Percentiles rank a stretch among this genome's conserved stretches.
These are phyloP conservation scores for Rana temporaria DNA, from an alignment of 2,113 vertebrate genomes.

Conservation along the genomic window DNA sequence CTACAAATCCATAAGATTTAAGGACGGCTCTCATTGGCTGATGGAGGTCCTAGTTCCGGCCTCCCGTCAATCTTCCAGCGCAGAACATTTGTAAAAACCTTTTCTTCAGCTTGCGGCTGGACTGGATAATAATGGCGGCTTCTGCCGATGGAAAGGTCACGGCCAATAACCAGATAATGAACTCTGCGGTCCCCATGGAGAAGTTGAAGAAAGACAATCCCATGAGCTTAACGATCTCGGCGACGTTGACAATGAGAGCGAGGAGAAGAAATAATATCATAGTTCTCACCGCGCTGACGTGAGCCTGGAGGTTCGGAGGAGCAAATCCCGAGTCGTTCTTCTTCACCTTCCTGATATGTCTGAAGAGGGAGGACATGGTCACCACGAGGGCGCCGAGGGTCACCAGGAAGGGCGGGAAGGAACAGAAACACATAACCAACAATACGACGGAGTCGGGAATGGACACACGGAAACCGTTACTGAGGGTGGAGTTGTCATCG, in stretches of 20 bases:
- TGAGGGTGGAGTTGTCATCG: background rate
- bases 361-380: background rate
- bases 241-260: background rate
- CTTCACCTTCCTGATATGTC: conserved; percentile 16
- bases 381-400: background rate
- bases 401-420: background rate
- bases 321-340: background rate
- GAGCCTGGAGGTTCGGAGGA: conserved; percentile 1
- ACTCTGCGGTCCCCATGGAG: too few species aligned
- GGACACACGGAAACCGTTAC: too few species aligned
- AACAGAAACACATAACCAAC: background rate
- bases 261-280: conserved; percentile 4
- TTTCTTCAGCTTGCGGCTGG: background rate
- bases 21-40: too few species aligned
- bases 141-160: background rate
- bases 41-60: too few species aligned
- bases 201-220: too few species aligned
- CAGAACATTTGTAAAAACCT: background rate
- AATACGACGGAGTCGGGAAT: background rate
- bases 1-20: too few species aligned
- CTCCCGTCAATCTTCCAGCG: too few species aligned
- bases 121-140: background rate
- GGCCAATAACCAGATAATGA: background rate
- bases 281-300: conserved; percentile 4
- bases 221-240: background rate